phyloP scores from a whole-genome alignment of 2,888 invertebrate genomes.

The Ichneumon xanthorius region DNA sequence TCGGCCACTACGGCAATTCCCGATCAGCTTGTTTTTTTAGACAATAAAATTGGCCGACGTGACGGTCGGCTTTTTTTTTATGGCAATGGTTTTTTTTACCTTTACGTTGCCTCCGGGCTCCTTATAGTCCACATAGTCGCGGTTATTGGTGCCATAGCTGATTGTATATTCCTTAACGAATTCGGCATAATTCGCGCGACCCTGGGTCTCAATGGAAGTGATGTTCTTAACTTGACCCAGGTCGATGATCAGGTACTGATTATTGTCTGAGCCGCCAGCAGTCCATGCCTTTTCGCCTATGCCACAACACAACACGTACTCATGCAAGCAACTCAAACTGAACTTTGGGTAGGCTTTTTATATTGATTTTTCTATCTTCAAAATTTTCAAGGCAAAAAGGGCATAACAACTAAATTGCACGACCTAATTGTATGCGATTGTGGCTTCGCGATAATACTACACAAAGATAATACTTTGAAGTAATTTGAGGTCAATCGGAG shows the following conservation, averaged over 20 bases:
- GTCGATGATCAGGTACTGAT: conserved; percentile 96
- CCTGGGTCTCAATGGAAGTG: conserved; percentile 95
- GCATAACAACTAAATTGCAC: conserved; percentile 24
- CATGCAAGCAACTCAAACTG: conserved; percentile 83
- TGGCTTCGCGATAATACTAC: conserved; percentile 2
- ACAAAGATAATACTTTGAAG: neutral
- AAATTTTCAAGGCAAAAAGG: conserved; percentile 1
- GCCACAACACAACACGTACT: conserved; percentile 81
- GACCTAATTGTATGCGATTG: neutral
- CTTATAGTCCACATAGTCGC: conserved; percentile 95
- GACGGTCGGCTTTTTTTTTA: conserved; percentile 18
- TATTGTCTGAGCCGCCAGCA: conserved; percentile 95
- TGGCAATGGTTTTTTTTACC: conserved; percentile 88
- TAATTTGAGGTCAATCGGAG: neutral
- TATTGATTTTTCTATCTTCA: conserved; percentile 8
- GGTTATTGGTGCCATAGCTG: conserved; percentile 96
- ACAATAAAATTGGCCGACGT: conserved; percentile 17
- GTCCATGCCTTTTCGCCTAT: conserved; percentile 97
- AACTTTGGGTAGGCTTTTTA: conserved; percentile 60
- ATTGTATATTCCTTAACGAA: conserved; percentile 97
- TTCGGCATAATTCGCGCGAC: conserved; percentile 95
- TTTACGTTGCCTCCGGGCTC: conserved; percentile 95
- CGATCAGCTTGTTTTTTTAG: conserved; percentile 25
- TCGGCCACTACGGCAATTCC: conserved; percentile 10
- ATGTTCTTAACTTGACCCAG: conserved; percentile 95